phyloP scores from a whole-genome alignment of 2,888 invertebrate species.

The Chaitophorus viminalis region DNA sequence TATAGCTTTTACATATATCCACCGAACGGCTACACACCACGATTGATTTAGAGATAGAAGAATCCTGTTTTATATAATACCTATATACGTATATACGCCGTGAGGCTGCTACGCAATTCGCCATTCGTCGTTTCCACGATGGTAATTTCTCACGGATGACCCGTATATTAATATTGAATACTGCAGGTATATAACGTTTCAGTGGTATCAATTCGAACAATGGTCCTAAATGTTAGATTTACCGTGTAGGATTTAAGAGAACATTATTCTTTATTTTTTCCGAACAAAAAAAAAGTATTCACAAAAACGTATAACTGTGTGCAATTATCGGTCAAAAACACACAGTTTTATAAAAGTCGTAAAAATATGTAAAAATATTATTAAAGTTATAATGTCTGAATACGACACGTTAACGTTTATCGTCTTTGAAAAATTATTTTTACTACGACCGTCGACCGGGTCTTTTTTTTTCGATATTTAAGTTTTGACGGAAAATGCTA shows the following conservation, averaged over 20 bases:
- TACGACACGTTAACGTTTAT: not conserved
- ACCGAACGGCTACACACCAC: not conserved
- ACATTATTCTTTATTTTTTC: not conserved
- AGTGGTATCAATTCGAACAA: not conserved
- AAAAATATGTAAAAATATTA: not conserved
- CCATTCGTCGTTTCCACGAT: not conserved
- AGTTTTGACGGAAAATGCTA: not conserved
- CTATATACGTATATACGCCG: not conserved
- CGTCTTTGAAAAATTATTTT: not conserved
- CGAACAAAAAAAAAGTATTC: not conserved
- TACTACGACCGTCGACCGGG: not conserved
- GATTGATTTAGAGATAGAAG: not conserved
- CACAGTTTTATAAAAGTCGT: not conserved
- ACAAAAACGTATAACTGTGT: not conserved
- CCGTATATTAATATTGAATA: not conserved
- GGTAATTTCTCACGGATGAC: not conserved
- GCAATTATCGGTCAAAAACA: not conserved
- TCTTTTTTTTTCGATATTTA: not conserved
- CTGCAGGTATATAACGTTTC: not conserved
- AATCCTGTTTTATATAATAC: not conserved
- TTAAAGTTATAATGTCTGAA: not conserved
- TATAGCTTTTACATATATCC: not conserved
- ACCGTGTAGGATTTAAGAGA: not conserved
- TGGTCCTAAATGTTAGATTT: not conserved
- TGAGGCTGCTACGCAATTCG: not conserved